Conservation (phyloP, 2,113 vertebrate species). For the Upupa epops region DNA sequence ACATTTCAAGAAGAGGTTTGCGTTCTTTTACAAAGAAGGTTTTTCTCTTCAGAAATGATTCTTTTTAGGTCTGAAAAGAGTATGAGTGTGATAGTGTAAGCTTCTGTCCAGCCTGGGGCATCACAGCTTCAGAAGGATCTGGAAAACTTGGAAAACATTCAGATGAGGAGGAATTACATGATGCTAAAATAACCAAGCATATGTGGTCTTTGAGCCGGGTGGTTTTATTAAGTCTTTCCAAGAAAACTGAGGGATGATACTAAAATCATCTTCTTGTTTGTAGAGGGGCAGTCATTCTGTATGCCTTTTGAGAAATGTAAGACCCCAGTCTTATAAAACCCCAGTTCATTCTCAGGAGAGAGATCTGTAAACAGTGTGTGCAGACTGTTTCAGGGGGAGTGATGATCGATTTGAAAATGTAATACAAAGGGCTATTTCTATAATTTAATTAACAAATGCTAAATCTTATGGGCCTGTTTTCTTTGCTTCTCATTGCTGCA, state of each 20-base stretch:
- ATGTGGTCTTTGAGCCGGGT: neutral
- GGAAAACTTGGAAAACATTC: neutral
- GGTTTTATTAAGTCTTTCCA: neutral
- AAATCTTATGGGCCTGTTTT: neutral
- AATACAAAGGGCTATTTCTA: neutral
- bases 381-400: neutral
- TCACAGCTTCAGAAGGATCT: neutral
- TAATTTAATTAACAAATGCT: neutral
- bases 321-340: no score
- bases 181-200: neutral
- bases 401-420: neutral
- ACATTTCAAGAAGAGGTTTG: neutral
- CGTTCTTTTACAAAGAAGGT: neutral
- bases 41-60: neutral
- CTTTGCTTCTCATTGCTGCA: neutral
- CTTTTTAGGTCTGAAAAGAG: neutral
- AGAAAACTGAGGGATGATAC: neutral
- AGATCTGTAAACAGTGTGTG: neutral
- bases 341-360: neutral
- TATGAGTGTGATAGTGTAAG: fast-evolving
- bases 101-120: neutral
- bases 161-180: neutral
- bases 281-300: neutral
- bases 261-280: neutral
- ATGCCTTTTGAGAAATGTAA: neutral